Evolutionary conservation across 2,888 invertebrate genomes (phyloP).

Genomic region (Tanypteryx hageni): DNA sequence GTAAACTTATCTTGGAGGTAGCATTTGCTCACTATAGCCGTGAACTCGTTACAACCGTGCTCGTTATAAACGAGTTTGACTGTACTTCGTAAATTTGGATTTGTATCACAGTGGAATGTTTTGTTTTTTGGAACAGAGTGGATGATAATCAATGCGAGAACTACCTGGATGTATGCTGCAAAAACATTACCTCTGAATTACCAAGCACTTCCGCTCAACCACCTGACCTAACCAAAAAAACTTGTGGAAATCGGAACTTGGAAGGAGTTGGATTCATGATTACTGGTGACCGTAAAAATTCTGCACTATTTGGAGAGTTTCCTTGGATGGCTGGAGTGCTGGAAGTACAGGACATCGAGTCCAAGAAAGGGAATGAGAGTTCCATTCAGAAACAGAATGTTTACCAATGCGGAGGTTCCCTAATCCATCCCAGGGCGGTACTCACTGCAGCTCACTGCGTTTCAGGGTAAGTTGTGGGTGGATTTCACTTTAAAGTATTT

Average conservation of each 20-base stretch:
- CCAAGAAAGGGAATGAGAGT: slow-evolving; percentile 46
- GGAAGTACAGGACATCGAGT: slow-evolving; percentile 76
- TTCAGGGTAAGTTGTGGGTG: background rate
- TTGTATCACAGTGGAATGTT: too few relatives aligned
- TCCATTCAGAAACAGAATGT: slow-evolving; percentile 74
- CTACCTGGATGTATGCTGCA: too few relatives aligned
- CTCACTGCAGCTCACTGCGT: slow-evolving; percentile 67
- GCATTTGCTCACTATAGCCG: too few relatives aligned
- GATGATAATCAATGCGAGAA: too few relatives aligned
- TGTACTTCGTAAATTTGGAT: too few relatives aligned
- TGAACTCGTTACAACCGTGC: too few relatives aligned
- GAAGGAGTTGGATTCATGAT: slow-evolving; percentile 86
- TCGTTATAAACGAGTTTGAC: too few relatives aligned
- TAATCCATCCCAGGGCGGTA: slow-evolving; percentile 66
- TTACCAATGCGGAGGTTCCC: slow-evolving; percentile 74
- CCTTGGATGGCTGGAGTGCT: slow-evolving; percentile 90
- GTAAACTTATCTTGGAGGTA: too few relatives aligned
- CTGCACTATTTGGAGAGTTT: slow-evolving; percentile 87
- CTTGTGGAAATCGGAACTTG: slow-evolving; percentile 86
- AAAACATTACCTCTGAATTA: slow-evolving; percentile 56
- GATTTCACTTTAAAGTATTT: too few relatives aligned
- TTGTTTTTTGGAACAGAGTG: too few relatives aligned
- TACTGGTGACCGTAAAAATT: slow-evolving; percentile 81
- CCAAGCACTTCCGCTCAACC: slow-evolving; percentile 27
- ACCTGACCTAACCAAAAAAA: slow-evolving; percentile 70